Conservation (phyloP, 2,888 invertebrate species). For the Cerceris ruficornis region DNA sequence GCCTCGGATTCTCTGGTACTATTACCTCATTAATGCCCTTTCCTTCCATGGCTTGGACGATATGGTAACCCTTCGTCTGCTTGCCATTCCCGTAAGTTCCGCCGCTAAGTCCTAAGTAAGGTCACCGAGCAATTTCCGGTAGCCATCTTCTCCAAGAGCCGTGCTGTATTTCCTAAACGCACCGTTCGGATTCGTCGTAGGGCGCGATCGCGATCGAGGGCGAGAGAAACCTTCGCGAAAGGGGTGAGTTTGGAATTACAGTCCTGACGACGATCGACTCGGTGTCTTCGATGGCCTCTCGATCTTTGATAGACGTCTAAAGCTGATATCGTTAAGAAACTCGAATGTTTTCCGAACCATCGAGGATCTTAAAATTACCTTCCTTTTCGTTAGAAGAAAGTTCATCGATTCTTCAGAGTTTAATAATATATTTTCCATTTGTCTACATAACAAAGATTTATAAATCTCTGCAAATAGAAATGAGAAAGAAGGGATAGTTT, state of each 20-base stretch:
- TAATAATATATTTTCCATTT: background rate
- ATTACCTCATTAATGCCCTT: slow-evolving; percentile 79
- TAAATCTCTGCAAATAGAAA: too few species aligned
- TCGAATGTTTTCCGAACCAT: background rate
- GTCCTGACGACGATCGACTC: too few species aligned
- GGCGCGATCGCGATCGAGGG: slow-evolving; percentile 29
- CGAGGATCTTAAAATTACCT: too few species aligned
- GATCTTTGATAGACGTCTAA: too few species aligned
- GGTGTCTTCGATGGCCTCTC: too few species aligned
- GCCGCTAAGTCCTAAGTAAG: slow-evolving; percentile 76
- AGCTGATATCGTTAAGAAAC: background rate
- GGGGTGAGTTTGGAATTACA: background rate
- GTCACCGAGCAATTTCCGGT: slow-evolving; percentile 81
- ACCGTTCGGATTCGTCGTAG: slow-evolving; percentile 50
- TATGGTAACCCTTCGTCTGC: slow-evolving; percentile 65
- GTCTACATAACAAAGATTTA: too few species aligned
- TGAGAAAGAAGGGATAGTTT: too few species aligned
- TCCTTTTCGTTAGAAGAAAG: too few species aligned
- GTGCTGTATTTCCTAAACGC: slow-evolving; percentile 53
- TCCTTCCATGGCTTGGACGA: slow-evolving; percentile 52
- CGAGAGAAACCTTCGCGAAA: slow-evolving; percentile 16
- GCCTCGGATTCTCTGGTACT: slow-evolving; percentile 66
- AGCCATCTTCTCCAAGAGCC: slow-evolving; percentile 75
- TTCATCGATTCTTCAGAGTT: too few species aligned
- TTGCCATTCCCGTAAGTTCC: slow-evolving; percentile 54